Base-by-base conservation (phyloP, 2,888 invertebrate species). In the Timema cristinae region DNA sequence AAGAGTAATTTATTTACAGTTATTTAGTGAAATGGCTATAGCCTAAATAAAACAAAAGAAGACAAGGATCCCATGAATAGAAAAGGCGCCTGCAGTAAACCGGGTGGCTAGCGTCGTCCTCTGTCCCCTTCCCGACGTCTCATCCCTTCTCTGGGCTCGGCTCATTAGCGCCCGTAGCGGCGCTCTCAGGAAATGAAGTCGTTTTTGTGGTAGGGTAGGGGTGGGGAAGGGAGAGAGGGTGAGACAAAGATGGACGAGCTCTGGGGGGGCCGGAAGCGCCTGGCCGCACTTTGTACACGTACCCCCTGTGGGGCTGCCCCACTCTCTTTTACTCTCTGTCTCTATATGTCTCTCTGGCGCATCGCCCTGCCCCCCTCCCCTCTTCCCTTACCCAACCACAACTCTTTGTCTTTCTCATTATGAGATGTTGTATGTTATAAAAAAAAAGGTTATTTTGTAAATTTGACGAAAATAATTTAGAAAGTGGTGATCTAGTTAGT, bases 231-330 rank as follows among this genome's bases (percentile, higher is more conserved):
- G 32, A 32, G 32, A 32, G 32, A 32, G 71, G 73, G 73, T 67
- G 73, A 71, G 68, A 73, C 73, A 73, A 73, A 73, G 73, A 73
- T 73, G 73, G 73, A 71, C 73, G 73, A 71, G 70, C 68, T 67
- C 61, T 54, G 32, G 70, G 32, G 32, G 66, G 70, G 68, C 73
- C 67, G 73, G 73, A 73, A 32, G 32, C 32, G 32, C 32, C 32
- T 32, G 32, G 32, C 32, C 32, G 32, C 32, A 32, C 32, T 32
- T 32, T 32, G 32, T 32, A 32, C 32, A 32, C 32, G 32, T 32
- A 32, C 32, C 32, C 32, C 32, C 32, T 32, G 32, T 4, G 32
- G 32, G 32, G 32, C 32, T 32, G 32, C 32, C 32, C 32, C 32
- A 32, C 32, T 32, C 32, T 32, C 32, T 32, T 32, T 32, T 32